A percentile compares a stretch with the other conserved stretches of the same genome.
Conservation (phyloP, 1,140 invertebrate genomes). For the Brachionus calyciflorus region DNA sequence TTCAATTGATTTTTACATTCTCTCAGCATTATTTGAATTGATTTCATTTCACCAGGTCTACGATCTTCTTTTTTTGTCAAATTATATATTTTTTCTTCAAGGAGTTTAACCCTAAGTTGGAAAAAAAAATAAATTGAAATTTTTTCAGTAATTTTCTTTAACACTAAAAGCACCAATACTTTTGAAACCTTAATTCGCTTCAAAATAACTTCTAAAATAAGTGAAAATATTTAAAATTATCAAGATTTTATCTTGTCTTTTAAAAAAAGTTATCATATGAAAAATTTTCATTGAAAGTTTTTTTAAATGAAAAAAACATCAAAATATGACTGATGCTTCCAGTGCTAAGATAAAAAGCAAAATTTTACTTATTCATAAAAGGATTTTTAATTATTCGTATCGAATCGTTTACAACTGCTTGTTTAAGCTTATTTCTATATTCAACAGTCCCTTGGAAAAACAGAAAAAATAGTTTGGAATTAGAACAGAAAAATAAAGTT, state of each 20-base stretch:
- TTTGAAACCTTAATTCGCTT: too few species aligned
- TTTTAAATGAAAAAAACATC: too few species aligned
- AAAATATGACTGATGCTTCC: too few species aligned
- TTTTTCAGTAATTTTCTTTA: not conserved
- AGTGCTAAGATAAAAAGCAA: too few species aligned
- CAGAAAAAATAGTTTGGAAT: not conserved
- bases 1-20: constrained; percentile 20
- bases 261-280: too few species aligned
- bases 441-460: constrained; percentile 37
- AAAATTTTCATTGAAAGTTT: too few species aligned
- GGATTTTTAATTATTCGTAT: constrained; percentile 38
- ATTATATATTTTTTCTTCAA: constrained; percentile 33
- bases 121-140: not conserved
- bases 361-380: constrained; percentile 31
- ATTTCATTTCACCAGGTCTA: constrained; percentile 1
- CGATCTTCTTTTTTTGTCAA: not conserved
- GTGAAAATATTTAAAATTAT: too few species aligned
- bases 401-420: constrained; percentile 28
- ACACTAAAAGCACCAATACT: too few species aligned
- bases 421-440: constrained; percentile 23
- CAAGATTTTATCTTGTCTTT: too few species aligned
- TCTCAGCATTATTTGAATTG: not conserved
- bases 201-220: too few species aligned
- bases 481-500: not conserved
- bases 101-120: constrained; percentile 2